Conservation (phyloP, 2,113 vertebrate species). For the Peromyscus californicus region DNA sequence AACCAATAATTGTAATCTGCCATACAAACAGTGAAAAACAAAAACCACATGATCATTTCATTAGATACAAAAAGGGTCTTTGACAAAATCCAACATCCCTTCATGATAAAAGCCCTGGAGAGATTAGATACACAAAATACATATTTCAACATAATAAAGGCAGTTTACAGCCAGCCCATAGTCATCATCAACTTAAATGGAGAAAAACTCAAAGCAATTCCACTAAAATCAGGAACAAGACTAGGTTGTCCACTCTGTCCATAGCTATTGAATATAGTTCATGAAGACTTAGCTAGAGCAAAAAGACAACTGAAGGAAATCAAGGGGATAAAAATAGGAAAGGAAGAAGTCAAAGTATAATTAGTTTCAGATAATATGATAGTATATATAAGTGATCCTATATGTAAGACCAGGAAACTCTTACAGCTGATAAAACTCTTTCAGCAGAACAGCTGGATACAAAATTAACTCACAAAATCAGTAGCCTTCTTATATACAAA, state of each 20-base stretch:
- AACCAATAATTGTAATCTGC: not conserved
- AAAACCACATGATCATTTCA: not conserved
- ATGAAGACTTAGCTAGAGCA: not conserved
- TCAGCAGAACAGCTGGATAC: not conserved
- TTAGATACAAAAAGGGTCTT: not conserved
- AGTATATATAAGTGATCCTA: not conserved
- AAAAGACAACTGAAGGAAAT: not conserved
- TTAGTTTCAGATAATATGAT: not conserved
- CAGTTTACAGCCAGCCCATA: not conserved
- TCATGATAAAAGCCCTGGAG: not conserved
- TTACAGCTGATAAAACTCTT: not conserved
- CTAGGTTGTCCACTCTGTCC: not conserved
- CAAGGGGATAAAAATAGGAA: not conserved
- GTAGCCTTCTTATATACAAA: not conserved
- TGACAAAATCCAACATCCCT: not conserved
- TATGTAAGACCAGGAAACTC: not conserved
- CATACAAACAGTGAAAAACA: not conserved
- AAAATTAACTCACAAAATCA: not conserved
- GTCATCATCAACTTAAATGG: not conserved
- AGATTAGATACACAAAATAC: not conserved
- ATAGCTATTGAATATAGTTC: not conserved
- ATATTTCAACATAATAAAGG: not conserved
- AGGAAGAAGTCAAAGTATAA: not conserved
- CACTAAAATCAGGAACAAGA: not conserved
- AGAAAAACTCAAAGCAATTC: not conserved